Evolutionary conservation across 2,888 invertebrate species (phyloP), one percentile per base, ranked within the genome.

Genomic region (Synanthedon formicaeformis): DNA sequence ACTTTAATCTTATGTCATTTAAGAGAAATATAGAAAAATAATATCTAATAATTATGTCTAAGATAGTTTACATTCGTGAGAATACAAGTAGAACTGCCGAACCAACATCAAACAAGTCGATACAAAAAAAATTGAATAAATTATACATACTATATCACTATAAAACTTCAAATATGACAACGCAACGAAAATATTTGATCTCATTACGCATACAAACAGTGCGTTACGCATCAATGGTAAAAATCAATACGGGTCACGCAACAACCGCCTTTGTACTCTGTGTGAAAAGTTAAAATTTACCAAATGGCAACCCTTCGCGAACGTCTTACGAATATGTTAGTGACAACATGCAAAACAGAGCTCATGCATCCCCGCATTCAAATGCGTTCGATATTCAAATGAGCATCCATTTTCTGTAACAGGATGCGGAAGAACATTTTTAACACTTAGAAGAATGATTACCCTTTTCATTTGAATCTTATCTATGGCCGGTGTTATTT

Each of bases 401-500:
- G 69, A 78, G 71, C 64, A 67, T 68, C 68, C 71, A 72, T 75
- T 76, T 72, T 72, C 62, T 68, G 61, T 69, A 65, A 65, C 66
- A 65, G 73, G 74, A 80, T 65, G 71, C 78, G 81, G 85, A 85
- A 85, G 85, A 84, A 76, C 77, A 82, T 83, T 85, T 86, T 83
- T 85, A 85, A 86, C 87, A 86, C 87, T 81, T 69, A 63, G 73
- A 79, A 85, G 84, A 87, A 86, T 85, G 69, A 69, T 78, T 76
- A 73, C 67, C 72, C 63, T 69, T 72, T 71, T 71, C 81, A 84
- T 85, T 84, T 75, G 84, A 84, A 84, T 84, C 73, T 56, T 27
- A n/a, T 56, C 54, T 53, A 56, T 55, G 75, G 73, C 75, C 78
- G 80, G 80, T 75, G 68, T 73, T 64, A 62, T 58, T 61, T 63